Base-by-base conservation (phyloP, 1,140 invertebrate genomes). In the Anagrus nilaparvatae region DNA sequence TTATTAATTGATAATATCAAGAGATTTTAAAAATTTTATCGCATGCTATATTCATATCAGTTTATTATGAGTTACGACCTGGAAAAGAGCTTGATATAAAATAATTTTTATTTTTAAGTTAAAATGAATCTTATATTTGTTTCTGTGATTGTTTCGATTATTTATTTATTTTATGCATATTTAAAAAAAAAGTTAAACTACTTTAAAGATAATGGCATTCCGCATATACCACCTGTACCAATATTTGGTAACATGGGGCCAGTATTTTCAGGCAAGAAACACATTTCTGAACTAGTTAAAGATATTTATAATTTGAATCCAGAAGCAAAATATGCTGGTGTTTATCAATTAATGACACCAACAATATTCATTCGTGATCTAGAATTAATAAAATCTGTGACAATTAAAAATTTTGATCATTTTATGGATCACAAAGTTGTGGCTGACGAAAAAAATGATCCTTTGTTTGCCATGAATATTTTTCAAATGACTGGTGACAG, bases 321-420 rank as follows among this genome's bases (percentile, higher is more conserved):
- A 6, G 18, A 34, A 17, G 44, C 44, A 19, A 51, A 51, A 48
- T 61, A 74, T 35, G 55, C 60, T 0, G 74, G 72, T 1, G 58
- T 67, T 13, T 76, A 60, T 33, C 67, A 77, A 35, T 66, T 78
- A 21, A 29, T 59, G 0, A 61, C 55, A 6, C 77, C 75, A 0
- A 53, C 69, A 5, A 49, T 78, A 10, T 39, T 79, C 6, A 48
- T 81, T 2, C 65, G 69, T 20, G 77, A 81, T 55, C 69, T 69
- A 2, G 74, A 79, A 29, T 19, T 77, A 2, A 73, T 80, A 10
- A 78, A 74, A 49, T 54, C 57, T 32, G 67, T 81, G 5, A 64
- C 68, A 0, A 61, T 81, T 0, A 79, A 78, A 54, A 73, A 81
- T 47, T 79, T 79, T 43, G 75, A 81, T 8, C 54, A 72, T 51